Evolutionary conservation across 2,888 invertebrate species (phyloP).

Genomic region (Nasonovia ribisnigri): DNA sequence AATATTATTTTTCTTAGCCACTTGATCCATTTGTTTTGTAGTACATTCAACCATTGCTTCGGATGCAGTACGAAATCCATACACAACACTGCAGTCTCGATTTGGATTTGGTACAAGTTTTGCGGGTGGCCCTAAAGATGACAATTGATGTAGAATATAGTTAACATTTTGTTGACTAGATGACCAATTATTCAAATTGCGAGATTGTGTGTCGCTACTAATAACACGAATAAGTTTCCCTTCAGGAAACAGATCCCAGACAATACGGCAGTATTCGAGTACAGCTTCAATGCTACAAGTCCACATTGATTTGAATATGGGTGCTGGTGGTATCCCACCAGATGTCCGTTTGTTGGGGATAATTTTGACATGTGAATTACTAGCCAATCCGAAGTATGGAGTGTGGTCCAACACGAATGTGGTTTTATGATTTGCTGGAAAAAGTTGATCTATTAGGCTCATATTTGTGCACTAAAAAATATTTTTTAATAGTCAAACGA

Average conservation of each 20-base stretch:
- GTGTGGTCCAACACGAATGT: constrained; percentile 96
- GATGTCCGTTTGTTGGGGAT: constrained; percentile 81
- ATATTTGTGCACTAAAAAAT: not conserved
- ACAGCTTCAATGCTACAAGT: constrained; percentile 95
- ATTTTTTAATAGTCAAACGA: not conserved
- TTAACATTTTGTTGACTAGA: constrained; percentile 86
- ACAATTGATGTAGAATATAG: constrained; percentile 77
- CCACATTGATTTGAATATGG: constrained; percentile 94
- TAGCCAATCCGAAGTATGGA: constrained; percentile 88
- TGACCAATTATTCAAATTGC: constrained; percentile 88
- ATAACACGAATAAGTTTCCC: constrained; percentile 89
- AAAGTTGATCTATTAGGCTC: constrained; percentile 72
- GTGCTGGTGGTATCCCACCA: constrained; percentile 82
- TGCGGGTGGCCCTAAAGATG: constrained; percentile 57
- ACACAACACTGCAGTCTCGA: constrained; percentile 78
- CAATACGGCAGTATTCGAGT: constrained; percentile 95
- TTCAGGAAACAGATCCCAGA: constrained; percentile 94
- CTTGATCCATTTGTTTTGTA: constrained; percentile 29
- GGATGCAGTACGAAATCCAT: constrained; percentile 87
- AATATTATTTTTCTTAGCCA: constrained; percentile 29
- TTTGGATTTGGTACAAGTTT: constrained; percentile 50
- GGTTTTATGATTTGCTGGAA: constrained; percentile 91
- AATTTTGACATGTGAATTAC: constrained; percentile 86
- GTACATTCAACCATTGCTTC: constrained; percentile 87
- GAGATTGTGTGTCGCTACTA: constrained; percentile 86